Evolutionary conservation across 2,888 invertebrate genomes (phyloP).

Genomic region (Spilosoma lubricipeda): DNA sequence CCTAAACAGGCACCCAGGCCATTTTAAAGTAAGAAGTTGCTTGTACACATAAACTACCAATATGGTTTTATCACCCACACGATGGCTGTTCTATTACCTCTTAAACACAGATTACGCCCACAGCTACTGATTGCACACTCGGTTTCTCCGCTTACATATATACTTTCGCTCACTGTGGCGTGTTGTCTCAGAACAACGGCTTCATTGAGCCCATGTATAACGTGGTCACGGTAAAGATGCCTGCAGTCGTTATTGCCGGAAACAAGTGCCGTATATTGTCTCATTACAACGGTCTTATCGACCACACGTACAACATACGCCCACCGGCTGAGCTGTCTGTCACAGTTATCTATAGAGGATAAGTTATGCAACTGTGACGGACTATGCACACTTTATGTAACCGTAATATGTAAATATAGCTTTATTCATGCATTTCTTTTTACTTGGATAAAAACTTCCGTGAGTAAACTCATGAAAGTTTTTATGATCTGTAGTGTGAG

Average conservation of each 20-base stretch:
- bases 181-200: background rate
- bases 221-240: background rate
- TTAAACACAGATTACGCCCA: background rate
- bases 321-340: background rate
- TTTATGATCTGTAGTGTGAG: background rate
- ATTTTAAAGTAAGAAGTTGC: background rate
- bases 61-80: background rate
- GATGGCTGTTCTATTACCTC: background rate
- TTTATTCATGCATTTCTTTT: background rate
- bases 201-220: background rate
- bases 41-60: background rate
- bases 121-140: background rate
- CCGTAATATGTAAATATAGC: background rate
- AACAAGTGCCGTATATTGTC: background rate
- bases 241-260: background rate
- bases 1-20: background rate
- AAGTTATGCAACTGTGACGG: background rate
- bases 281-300: background rate
- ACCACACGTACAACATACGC: background rate
- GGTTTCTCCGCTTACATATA: background rate
- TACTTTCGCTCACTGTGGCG: background rate
- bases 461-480: no score
- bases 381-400: background rate
- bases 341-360: background rate
- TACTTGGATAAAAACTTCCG: background rate